Conservation (phyloP, 2,888 invertebrate species). For the Mayetiola destructor region DNA sequence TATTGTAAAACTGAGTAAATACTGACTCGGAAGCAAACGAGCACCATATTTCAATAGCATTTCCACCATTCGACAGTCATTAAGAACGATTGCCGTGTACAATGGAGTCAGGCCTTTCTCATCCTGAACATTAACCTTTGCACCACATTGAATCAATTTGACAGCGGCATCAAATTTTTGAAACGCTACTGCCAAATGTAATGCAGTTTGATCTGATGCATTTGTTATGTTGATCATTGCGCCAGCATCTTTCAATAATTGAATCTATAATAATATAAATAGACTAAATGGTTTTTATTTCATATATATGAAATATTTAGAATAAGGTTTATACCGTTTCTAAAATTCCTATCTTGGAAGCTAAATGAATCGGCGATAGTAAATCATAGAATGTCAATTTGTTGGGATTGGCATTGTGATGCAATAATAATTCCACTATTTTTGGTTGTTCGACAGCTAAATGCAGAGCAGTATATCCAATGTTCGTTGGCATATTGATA, state of each 20-base stretch:
- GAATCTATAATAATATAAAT: conserved; percentile 32
- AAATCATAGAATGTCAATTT: conserved; percentile 42
- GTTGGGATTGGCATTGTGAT: conserved; percentile 44
- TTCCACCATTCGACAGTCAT: not conserved
- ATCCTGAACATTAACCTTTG: conserved; percentile 53
- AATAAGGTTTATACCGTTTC: conserved; percentile 46
- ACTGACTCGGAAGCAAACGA: conserved; percentile 52
- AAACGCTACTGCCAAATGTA: conserved; percentile 1
- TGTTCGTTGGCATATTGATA: conserved; percentile 49
- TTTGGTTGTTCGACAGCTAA: conserved; percentile 60
- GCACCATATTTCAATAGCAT: conserved; percentile 43
- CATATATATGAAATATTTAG: not conserved
- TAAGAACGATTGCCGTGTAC: not conserved
- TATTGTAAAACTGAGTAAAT: conserved; percentile 53
- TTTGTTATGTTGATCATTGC: conserved; percentile 62
- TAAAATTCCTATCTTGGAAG: conserved; percentile 40
- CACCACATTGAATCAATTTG: conserved; percentile 42
- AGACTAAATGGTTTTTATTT: not conserved
- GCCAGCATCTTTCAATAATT: conserved; percentile 49
- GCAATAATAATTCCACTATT: conserved; percentile 41
- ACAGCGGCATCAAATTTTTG: conserved; percentile 34
- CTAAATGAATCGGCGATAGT: conserved; percentile 47
- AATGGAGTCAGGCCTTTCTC: conserved; percentile 21
- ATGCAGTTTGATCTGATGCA: conserved; percentile 42
- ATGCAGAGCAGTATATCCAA: conserved; percentile 78